Evolutionary conservation across 1,140 invertebrate species (phyloP), one percentile per base, ranked within the genome.

Genomic region (Hormaphis cornu): DNA sequence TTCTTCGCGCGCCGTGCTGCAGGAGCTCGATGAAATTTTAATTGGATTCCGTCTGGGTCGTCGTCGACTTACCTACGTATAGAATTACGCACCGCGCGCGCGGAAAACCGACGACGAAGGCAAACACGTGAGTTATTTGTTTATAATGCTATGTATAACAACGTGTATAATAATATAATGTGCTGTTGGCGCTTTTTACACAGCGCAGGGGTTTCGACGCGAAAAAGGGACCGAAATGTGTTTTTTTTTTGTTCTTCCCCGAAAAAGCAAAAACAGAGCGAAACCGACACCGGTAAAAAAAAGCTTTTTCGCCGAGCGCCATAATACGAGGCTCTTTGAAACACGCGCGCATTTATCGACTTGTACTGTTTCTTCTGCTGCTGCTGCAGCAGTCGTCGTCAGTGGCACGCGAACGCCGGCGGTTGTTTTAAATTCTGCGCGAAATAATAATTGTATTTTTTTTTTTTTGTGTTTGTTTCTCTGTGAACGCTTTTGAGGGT

Each of bases 311-410:
- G 6, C 18, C 18, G 42, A 4, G 14, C 18, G 16, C 6, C 14
- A 28, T n/a, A 50, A 7, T 28, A 8, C 1, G 20, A 6, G 48
- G 48, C n/a, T n/a, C 8, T 8, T 58, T 22, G 54, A 58, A 12
- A 58, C 37, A 58, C 14, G 16, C 12, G 20, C 12, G 16, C 33
- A 40, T 58, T 40, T 58, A 58, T 40, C 20, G 16, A 58, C 54
- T 58, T 58, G 54, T 58, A 40, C 30, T 10, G 54, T 37, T 58
- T 58, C 33, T 37, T 37, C 54, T 37, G n/a, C n/a, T n/a, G n/a
- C n/a, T n/a, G n/a, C n/a, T n/a, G n/a, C n/a, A n/a, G n/a, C n/a
- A n/a, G n/a, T n/a, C n/a, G n/a, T n/a, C n/a, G n/a, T n/a, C n/a
- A n/a, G n/a, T n/a, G n/a, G n/a, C n/a, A n/a, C n/a, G n/a, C n/a